Conservation (phyloP, 2,797 vertebrate genomes). For the Alfaro cultratus region DNA sequence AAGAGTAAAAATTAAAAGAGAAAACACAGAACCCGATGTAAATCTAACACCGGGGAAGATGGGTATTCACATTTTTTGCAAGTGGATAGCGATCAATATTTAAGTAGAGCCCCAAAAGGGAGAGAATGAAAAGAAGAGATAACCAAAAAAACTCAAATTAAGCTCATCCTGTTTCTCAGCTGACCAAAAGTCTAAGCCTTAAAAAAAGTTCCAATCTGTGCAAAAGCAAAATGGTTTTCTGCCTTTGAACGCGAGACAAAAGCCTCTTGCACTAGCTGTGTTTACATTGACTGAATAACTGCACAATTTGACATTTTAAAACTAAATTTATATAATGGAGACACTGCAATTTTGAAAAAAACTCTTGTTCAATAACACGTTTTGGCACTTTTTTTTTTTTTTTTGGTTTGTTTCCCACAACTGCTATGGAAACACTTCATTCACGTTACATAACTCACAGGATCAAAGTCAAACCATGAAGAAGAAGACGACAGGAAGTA, state of each 20-base stretch:
- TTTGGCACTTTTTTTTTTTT: too few species aligned
- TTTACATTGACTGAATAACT: too few species aligned
- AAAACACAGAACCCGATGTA: background rate
- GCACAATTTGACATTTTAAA: too few species aligned
- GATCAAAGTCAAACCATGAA: too few species aligned
- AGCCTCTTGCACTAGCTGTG: background rate
- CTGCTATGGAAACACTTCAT: too few species aligned
- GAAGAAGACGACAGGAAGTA: background rate
- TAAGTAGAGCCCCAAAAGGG: background rate
- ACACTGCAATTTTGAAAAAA: too few species aligned
- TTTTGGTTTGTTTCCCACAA: too few species aligned
- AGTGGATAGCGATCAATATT: background rate
- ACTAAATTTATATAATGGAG: too few species aligned
- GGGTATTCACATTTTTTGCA: background rate
- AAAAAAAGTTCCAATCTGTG: background rate
- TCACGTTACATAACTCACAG: too few species aligned
- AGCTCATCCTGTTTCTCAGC: background rate
- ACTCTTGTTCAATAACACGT: too few species aligned
- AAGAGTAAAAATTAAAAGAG: too few species aligned
- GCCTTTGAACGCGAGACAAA: background rate
- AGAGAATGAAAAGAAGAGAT: background rate
- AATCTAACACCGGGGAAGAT: background rate
- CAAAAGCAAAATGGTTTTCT: background rate
- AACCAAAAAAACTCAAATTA: background rate
- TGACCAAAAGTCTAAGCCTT: background rate